Evolutionary conservation across 1,140 invertebrate species (phyloP).

Genomic region (Littorina saxatilis): DNA sequence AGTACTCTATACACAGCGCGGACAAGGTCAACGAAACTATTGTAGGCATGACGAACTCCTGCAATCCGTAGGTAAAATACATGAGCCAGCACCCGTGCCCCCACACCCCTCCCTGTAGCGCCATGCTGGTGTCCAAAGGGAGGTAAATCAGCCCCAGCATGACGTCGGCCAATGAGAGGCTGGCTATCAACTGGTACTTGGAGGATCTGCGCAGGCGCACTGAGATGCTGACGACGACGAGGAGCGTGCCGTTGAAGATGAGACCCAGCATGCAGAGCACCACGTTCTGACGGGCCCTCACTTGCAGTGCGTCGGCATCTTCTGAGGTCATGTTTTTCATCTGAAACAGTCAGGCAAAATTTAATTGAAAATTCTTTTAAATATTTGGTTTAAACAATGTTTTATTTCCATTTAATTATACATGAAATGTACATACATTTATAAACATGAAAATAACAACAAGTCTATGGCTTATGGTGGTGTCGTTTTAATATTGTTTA

Average conservation of each 20-base stretch:
- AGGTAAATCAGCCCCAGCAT: background rate
- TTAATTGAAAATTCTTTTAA: background rate
- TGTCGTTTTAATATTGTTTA: too few relatives aligned
- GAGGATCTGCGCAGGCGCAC: conserved; percentile 28
- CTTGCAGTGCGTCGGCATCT: background rate
- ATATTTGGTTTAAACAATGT: too few relatives aligned
- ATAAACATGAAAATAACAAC: background rate
- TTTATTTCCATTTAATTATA: background rate
- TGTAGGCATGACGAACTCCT: conserved; percentile 35
- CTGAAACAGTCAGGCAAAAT: background rate
- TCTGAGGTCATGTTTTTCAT: conserved; percentile 8
- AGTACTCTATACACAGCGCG: conserved; percentile 26
- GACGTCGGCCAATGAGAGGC: conserved; percentile 27
- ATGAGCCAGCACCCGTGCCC: background rate
- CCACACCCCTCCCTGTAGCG: conserved; percentile 13
- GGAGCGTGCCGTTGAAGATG: conserved; percentile 26
- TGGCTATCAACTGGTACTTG: conserved; percentile 36
- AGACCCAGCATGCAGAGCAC: conserved; percentile 27
- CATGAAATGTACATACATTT: background rate
- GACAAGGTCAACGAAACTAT: conserved; percentile 15
- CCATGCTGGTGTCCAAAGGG: conserved; percentile 34
- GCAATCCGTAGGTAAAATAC: conserved; percentile 29
- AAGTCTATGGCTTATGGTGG: too few relatives aligned
- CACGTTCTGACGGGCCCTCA: conserved; percentile 28
- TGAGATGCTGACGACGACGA: conserved; percentile 26